Percentiles rank a stretch among this genome's conserved stretches.
These are phyloP conservation scores for Glaucopsyche alexis DNA, from an alignment of 2,888 invertebrate genomes.

Conservation along the genomic window DNA sequence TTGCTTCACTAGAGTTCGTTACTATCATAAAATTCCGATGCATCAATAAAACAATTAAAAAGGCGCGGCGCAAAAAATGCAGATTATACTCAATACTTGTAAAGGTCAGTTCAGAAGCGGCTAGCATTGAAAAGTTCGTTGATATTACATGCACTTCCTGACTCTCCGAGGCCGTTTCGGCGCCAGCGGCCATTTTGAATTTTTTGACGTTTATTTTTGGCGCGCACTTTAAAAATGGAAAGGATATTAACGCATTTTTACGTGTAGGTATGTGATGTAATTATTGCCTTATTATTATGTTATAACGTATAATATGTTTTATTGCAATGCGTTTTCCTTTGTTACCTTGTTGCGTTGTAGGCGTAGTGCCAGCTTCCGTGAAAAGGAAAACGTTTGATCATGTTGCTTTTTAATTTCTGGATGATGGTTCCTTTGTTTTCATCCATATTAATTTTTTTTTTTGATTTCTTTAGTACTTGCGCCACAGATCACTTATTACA, in stretches of 20 bases:
- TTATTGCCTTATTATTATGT: constrained; percentile 25
- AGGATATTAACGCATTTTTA: constrained; percentile 41
- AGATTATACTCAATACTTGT: constrained; percentile 38
- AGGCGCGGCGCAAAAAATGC: constrained; percentile 15
- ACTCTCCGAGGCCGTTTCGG: constrained; percentile 58
- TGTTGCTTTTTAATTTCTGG: background rate
- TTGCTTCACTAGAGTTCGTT: background rate
- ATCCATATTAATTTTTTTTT: no score
- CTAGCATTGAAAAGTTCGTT: constrained; percentile 78
- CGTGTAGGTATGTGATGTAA: constrained; percentile 33
- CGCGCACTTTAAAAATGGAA: constrained; percentile 52
- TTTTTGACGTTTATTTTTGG: constrained; percentile 78
- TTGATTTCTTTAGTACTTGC: no score
- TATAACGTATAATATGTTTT: background rate
- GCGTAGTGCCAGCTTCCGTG: constrained; percentile 2
- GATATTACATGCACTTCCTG: constrained; percentile 78
- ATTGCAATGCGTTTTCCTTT: background rate
- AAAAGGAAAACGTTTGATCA: background rate
- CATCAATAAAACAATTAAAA: constrained; percentile 28
- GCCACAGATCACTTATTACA: no score
- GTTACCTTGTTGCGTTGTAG: background rate
- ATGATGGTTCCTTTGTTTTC: background rate
- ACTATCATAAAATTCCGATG: constrained; percentile 10
- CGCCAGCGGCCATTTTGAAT: constrained; percentile 66
- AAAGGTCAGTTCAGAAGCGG: constrained; percentile 56